Conservation (phyloP, 2,113 vertebrate species). For the Alligator sinensis region DNA sequence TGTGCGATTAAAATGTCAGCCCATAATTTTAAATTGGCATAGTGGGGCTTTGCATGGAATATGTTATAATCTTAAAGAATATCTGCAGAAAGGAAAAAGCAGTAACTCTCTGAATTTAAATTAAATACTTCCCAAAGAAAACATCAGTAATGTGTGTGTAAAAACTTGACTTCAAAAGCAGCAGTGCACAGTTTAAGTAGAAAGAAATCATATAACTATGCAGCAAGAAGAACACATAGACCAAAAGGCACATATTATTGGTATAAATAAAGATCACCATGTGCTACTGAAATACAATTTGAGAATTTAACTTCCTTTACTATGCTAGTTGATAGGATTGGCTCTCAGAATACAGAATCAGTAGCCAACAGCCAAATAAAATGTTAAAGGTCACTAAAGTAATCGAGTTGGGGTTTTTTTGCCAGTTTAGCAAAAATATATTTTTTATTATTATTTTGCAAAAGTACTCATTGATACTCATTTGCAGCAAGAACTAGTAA, state of each 20-base stretch:
- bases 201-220: conserved; percentile 21
- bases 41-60: neutral
- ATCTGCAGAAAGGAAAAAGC: conserved; percentile 45
- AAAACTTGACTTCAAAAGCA: conserved; percentile 45
- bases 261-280: neutral
- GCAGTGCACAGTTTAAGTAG: conserved; percentile 14
- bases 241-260: conserved; percentile 15
- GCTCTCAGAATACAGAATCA: neutral
- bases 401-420: neutral
- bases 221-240: conserved; percentile 41
- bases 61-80: conserved; percentile 28
- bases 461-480: too few relatives aligned
- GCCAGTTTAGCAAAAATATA: neutral
- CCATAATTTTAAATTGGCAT: neutral
- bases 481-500: too few relatives aligned
- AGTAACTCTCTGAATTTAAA: neutral
- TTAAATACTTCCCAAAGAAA: conserved; percentile 25
- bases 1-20: conserved; percentile 22
- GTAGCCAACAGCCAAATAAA: conserved; percentile 12
- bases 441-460: too few relatives aligned
- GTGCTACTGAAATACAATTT: neutral
- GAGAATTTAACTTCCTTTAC: neutral
- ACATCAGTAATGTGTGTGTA: conserved; percentile 22
- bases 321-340: neutral
- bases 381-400: conserved; percentile 20